Percentiles rank a stretch among this genome's conserved stretches.
These are phyloP conservation scores for Pica pica DNA, from an alignment of 2,113 vertebrate genomes.

Conservation along the genomic window DNA sequence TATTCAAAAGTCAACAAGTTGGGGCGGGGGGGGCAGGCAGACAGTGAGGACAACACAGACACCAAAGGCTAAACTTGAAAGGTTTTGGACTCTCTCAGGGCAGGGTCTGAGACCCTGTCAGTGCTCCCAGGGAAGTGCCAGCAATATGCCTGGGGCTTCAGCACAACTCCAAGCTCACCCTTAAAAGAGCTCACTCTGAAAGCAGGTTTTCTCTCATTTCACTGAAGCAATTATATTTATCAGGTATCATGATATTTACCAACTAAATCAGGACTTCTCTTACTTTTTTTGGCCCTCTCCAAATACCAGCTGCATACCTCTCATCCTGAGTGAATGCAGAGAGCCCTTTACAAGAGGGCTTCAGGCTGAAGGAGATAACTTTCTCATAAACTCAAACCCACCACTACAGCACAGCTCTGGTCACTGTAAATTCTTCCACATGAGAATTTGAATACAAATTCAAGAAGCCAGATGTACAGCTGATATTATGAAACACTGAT, in stretches of 20 bases:
- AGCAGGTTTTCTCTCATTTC: neutral
- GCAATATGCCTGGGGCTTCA: neutral
- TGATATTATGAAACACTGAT: neutral
- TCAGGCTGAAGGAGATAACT: neutral
- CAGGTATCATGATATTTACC: neutral
- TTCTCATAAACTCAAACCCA: neutral
- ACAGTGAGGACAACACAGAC: neutral
- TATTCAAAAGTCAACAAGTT: neutral
- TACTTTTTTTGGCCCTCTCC: neutral
- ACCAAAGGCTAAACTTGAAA: neutral
- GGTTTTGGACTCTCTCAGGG: neutral
- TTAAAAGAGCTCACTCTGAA: neutral
- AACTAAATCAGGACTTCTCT: neutral
- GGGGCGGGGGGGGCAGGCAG: no score
- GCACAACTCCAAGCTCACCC: neutral
- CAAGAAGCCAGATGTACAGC: neutral
- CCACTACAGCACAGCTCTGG: neutral
- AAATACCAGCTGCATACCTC: neutral
- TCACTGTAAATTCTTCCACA: neutral
- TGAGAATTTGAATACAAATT: neutral
- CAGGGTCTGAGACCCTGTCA: neutral
- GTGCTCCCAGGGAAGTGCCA: rapidly evolving
- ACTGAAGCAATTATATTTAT: neutral
- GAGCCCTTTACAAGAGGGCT: neutral
- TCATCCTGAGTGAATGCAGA: neutral